Conservation (phyloP, 2,888 invertebrate genomes). For the Bellardia pandia region DNA sequence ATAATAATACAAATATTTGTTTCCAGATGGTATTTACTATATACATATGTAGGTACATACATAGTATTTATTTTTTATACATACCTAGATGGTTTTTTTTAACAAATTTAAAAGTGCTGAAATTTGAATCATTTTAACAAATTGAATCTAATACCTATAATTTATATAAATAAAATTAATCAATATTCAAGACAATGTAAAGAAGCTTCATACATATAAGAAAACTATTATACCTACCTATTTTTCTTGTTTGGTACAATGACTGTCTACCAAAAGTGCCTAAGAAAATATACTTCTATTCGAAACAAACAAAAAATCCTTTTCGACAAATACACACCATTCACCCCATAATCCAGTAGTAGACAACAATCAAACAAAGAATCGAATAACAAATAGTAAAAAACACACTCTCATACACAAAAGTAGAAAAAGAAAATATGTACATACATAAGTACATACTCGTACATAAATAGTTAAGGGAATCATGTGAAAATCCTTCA, state of each 20-base stretch:
- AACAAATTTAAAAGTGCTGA: too few species aligned
- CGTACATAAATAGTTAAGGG: conserved; percentile 53
- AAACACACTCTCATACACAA: conserved; percentile 18
- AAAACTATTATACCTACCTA: conserved; percentile 34
- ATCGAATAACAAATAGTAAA: conserved; percentile 50
- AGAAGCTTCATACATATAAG: background rate
- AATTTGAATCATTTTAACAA: too few species aligned
- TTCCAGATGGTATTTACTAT: too few species aligned
- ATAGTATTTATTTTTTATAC: too few species aligned
- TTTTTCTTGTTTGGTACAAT: conserved; percentile 42
- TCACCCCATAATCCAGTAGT: conserved; percentile 54
- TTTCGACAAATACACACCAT: conserved; percentile 48
- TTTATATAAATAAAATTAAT: conserved; percentile 11
- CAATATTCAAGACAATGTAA: conserved; percentile 2
- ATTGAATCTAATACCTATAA: background rate
- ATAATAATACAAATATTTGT: too few species aligned
- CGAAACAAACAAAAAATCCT: conserved; percentile 35
- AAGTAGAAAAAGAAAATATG: conserved; percentile 26
- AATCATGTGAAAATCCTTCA: conserved; percentile 70
- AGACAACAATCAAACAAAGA: conserved; percentile 58
- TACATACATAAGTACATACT: background rate
- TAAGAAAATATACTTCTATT: conserved; percentile 34
- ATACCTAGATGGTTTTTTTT: too few species aligned
- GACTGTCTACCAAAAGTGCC: conserved; percentile 60
- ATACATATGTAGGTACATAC: too few species aligned